A percentile compares a stretch with the other conserved stretches of the same genome.
Conservation (phyloP, 2,113 vertebrate species). For the Pollimyrus isidori region DNA sequence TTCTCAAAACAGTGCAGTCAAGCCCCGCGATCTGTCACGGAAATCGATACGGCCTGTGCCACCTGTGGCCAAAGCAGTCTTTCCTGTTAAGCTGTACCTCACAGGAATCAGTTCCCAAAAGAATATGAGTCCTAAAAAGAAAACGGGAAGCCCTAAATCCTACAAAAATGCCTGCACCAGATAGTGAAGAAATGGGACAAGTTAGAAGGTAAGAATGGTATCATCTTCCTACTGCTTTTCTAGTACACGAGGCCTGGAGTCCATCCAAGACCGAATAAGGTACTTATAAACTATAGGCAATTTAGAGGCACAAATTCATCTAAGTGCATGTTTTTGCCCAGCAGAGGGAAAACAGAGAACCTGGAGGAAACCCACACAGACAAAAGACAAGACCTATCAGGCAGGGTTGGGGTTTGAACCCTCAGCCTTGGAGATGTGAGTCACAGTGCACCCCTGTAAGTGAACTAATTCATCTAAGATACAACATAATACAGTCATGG, state of each 20-base stretch:
- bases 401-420: not conserved
- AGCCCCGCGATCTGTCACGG: not conserved
- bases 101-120: not conserved
- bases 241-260: not conserved
- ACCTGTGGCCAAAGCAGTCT: not conserved
- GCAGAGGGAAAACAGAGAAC: not conserved
- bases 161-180: not conserved
- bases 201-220: not conserved
- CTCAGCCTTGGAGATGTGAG: not conserved
- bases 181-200: not conserved
- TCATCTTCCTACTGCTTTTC: not conserved
- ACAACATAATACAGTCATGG: not conserved
- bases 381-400: not conserved
- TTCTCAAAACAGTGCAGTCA: not conserved
- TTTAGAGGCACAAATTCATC: not conserved
- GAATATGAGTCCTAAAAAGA: not conserved
- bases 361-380: not conserved
- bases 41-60: not conserved
- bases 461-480: not conserved
- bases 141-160: not conserved
- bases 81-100: not conserved
- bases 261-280: not conserved
- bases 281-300: not conserved
- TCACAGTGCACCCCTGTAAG: not conserved
- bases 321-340: not conserved